Conservation (phyloP, 2,113 vertebrate species). For the Ptychochromis oligacanthus region DNA sequence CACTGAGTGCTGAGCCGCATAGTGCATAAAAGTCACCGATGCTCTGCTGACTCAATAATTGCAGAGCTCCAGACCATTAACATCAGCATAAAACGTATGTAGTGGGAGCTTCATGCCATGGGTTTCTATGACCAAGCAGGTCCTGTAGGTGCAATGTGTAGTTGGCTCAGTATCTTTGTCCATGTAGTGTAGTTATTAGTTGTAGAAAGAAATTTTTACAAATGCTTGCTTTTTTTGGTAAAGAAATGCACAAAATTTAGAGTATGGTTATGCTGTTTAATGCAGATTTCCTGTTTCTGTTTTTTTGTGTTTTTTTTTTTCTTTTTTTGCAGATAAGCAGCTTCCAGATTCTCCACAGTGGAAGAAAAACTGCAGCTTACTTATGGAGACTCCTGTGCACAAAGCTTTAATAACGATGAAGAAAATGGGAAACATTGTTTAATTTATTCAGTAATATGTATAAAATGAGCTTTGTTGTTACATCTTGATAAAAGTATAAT, state of each 20-base stretch:
- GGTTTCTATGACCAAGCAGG: background rate
- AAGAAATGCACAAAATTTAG: background rate
- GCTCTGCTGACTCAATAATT: too few relatives aligned
- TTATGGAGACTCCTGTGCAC: constrained; percentile 76
- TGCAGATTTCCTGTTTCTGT: background rate
- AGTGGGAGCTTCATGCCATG: too few relatives aligned
- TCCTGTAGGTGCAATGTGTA: background rate
- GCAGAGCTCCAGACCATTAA: too few relatives aligned
- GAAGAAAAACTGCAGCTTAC: constrained; percentile 64
- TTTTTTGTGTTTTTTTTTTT: background rate
- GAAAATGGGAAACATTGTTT: constrained; percentile 58
- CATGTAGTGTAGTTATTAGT: background rate
- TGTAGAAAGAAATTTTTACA: background rate
- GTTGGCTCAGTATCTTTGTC: background rate
- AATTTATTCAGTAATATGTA: background rate
- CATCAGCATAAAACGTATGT: too few relatives aligned
- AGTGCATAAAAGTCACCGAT: too few relatives aligned
- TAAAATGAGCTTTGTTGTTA: background rate
- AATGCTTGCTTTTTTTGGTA: background rate
- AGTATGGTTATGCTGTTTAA: background rate
- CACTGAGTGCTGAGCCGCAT: too few relatives aligned
- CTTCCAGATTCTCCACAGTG: constrained; percentile 66
- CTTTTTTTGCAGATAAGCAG: constrained; percentile 58
- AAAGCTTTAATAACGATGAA: constrained; percentile 69
- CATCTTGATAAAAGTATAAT: background rate